These are phyloP conservation scores for Drosophila pallidifrons DNA, from an alignment of 1,140 invertebrate species.

Conservation along the genomic window DNA sequence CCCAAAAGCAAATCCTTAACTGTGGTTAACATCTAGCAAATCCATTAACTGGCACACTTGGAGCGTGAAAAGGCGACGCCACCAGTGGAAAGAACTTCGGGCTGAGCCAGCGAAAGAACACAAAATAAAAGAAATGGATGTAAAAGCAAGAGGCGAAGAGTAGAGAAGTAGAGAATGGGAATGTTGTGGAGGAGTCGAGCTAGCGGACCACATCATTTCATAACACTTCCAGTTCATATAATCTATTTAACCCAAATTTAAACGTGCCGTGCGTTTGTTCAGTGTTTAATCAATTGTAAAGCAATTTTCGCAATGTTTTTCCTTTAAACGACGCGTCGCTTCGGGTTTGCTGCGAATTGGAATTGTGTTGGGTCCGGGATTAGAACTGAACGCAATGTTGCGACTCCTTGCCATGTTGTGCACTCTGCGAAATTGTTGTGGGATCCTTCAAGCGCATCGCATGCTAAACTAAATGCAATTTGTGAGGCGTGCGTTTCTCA, in stretches of 20 bases:
- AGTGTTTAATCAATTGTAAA: constrained; percentile 83
- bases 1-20: constrained; percentile 46
- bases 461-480: not conserved
- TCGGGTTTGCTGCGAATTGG: constrained; percentile 22
- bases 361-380: constrained; percentile 22
- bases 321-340: constrained; percentile 65
- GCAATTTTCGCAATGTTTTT: constrained; percentile 82
- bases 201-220: constrained; percentile 76
- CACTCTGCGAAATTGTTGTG: not conserved
- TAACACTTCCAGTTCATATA: constrained; percentile 83
- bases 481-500: not conserved
- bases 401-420: constrained; percentile 6
- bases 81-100: not conserved
- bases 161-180: not conserved
- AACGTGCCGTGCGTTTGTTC: constrained; percentile 78
- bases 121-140: constrained; percentile 20
- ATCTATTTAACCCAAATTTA: constrained; percentile 83
- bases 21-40: constrained; percentile 56
- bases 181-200: constrained; percentile 32
- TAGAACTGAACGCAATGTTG: constrained; percentile 34
- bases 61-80: constrained; percentile 49
- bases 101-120: constrained; percentile 27
- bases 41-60: constrained; percentile 54
- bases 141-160: constrained; percentile 39
- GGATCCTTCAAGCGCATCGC: not conserved